phyloP scores from a whole-genome alignment of 2,888 invertebrate species.

The Lasioglossum vierecki region DNA sequence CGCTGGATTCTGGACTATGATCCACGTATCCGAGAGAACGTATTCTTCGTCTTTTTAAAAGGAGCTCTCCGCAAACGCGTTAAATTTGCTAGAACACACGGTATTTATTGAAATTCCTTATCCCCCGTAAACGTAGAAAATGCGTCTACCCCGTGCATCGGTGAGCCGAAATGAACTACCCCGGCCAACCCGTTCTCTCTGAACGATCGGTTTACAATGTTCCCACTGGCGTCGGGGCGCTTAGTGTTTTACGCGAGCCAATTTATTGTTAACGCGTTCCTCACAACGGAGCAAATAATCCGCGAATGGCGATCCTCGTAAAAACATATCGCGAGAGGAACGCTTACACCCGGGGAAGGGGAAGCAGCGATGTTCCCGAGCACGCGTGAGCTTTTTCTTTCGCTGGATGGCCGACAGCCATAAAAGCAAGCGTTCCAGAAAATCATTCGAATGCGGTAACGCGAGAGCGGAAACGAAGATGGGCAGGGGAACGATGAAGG shows the following conservation, averaged over 20 bases:
- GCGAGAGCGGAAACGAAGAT: not conserved
- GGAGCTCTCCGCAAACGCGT: not conserved
- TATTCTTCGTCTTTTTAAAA: not conserved
- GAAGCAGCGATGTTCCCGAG: not conserved
- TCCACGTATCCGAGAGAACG: not conserved
- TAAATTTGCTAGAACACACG: not conserved
- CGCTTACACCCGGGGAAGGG: not conserved
- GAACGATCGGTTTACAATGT: not conserved
- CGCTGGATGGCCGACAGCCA: conserved; percentile 10
- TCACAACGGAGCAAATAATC: conserved; percentile 18
- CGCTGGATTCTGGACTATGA: not conserved
- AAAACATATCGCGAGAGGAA: conserved; percentile 12
- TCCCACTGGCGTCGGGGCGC: not conserved
- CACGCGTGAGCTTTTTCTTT: not conserved
- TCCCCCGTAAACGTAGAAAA: not conserved
- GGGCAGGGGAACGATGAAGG: not conserved
- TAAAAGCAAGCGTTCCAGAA: conserved; percentile 40
- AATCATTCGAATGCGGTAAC: conserved; percentile 39
- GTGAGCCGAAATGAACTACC: not conserved
- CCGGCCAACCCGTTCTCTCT: not conserved
- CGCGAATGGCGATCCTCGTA: not conserved
- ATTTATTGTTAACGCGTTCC: conserved; percentile 8
- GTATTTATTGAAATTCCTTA: not conserved
- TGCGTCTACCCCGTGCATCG: not conserved
- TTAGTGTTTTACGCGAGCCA: not conserved